Evolutionary conservation across 2,888 invertebrate species (phyloP).

Genomic region (Eudasyphora cyanicolor): DNA sequence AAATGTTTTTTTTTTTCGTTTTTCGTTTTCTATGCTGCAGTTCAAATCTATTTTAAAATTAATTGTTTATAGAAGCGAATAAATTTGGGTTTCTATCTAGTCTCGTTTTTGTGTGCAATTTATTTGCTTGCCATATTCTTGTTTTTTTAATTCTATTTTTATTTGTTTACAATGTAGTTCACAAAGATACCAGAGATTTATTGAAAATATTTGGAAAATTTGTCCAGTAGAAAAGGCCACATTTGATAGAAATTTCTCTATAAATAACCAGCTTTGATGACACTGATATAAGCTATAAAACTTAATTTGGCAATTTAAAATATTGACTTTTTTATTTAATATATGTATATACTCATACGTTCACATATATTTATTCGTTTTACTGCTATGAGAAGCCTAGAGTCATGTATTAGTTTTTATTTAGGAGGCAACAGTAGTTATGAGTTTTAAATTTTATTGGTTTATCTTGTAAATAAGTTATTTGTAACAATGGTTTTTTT

Average conservation of each 20-base stretch:
- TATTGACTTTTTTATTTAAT: background rate
- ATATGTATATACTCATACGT: no score
- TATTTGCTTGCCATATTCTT: background rate
- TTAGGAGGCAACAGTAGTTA: no score
- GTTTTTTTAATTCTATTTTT: background rate
- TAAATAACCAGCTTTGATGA: background rate
- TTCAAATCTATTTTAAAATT: background rate
- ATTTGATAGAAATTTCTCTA: background rate
- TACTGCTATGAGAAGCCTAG: no score
- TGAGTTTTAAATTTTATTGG: no score
- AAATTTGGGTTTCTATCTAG: background rate
- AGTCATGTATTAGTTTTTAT: no score
- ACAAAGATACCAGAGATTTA: background rate
- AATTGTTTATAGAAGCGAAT: background rate
- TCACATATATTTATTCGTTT: no score
- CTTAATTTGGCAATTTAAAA: background rate
- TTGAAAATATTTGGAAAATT: background rate
- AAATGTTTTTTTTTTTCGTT: background rate
- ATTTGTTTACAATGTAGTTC: background rate
- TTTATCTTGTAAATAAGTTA: background rate
- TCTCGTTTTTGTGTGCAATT: background rate
- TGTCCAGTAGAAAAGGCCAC: background rate
- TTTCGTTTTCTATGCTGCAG: background rate
- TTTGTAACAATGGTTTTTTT: background rate
- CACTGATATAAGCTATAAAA: background rate